A percentile compares a stretch with the other conserved stretches of the same genome.
Evolutionary conservation across 2,797 vertebrate species (phyloP).

Genomic region (Thamnophis elegans): DNA sequence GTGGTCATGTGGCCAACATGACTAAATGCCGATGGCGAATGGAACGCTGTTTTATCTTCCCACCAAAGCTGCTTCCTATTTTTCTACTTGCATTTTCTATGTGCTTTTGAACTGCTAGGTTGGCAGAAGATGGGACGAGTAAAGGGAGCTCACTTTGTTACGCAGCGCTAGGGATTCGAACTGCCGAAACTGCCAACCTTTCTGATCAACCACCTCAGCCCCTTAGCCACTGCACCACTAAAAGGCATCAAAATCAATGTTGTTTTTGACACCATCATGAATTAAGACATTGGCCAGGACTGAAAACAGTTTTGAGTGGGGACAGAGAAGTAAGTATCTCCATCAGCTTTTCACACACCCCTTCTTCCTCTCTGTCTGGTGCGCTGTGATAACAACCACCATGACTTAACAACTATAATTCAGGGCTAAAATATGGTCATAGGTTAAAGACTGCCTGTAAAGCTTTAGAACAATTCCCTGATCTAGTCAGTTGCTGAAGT

Average conservation of each 20-base stretch:
- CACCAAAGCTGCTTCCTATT: no score
- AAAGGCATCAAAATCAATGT: not conserved
- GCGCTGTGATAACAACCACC: not conserved
- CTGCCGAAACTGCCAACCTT: no score
- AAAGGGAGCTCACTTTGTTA: no score
- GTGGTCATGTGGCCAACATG: no score
- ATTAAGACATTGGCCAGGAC: not conserved
- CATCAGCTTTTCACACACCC: not conserved
- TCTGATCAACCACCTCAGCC: no score
- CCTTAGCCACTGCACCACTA: no score
- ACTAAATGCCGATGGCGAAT: no score
- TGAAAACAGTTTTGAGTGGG: not conserved
- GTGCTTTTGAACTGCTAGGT: no score
- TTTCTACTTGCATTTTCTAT: no score
- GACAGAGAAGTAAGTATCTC: not conserved
- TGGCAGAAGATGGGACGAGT: no score
- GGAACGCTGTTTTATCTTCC: no score
- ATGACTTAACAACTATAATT: not conserved
- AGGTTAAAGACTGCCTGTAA: not conserved
- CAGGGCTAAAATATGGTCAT: not conserved
- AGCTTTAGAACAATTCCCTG: slow-evolving; percentile 19
- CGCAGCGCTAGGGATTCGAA: no score
- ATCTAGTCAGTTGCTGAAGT: slow-evolving; percentile 13
- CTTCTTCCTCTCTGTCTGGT: not conserved
- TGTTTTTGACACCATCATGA: not conserved